These are phyloP conservation scores for Girardinus metallicus DNA, from an alignment of 2,797 vertebrate genomes.

Conservation along the genomic window DNA sequence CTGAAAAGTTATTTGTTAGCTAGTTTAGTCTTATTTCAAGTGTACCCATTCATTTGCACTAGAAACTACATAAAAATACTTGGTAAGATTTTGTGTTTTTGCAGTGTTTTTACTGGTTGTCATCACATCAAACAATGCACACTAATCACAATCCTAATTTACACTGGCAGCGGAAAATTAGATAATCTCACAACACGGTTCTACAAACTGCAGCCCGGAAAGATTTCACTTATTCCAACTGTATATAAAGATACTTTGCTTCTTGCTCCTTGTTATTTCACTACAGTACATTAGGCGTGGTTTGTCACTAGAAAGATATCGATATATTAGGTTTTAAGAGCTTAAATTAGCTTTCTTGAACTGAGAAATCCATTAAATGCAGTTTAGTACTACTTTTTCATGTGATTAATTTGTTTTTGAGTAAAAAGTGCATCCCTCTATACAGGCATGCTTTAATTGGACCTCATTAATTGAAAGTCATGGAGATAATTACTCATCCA, in stretches of 20 bases:
- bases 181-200: background rate
- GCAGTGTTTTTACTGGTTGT: background rate
- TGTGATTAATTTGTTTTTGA: background rate
- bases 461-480: slow-evolving; percentile 6
- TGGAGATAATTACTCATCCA: background rate
- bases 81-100: too few relatives aligned
- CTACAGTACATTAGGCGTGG: slow-evolving; percentile 1
- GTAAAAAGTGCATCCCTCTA: slow-evolving; percentile 1
- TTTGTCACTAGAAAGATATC: background rate
- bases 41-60: too few relatives aligned
- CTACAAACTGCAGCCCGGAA: background rate
- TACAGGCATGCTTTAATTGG: slow-evolving; percentile 27
- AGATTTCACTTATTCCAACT: background rate
- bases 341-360: slow-evolving; percentile 29
- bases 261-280: background rate
- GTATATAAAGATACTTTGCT: background rate
- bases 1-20: too few relatives aligned
- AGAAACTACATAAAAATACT: too few relatives aligned
- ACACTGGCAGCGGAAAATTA: background rate
- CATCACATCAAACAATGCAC: background rate
- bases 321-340: slow-evolving; percentile 4
- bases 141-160: background rate
- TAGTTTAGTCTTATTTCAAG: too few relatives aligned
- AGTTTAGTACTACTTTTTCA: slow-evolving; percentile 19
- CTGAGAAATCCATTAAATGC: slow-evolving; percentile 7